Evolutionary conservation across 2,797 vertebrate genomes (phyloP).

Genomic region (Morelia viridis): DNA sequence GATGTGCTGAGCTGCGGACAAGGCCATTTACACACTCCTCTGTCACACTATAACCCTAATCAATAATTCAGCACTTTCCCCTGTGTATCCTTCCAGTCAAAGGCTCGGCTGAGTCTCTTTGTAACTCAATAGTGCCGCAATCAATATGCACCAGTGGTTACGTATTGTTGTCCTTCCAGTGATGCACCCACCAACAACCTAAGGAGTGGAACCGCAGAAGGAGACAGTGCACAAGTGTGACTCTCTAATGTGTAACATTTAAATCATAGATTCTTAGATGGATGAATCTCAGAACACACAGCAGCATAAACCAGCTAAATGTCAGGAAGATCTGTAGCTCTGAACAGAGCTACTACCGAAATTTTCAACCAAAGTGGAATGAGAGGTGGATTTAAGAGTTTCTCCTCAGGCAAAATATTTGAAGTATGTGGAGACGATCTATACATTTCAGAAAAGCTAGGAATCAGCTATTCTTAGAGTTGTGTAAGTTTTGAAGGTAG

Average conservation of each 20-base stretch:
- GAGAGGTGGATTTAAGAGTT: no score
- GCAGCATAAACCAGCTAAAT: no score
- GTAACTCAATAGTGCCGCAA: conserved; percentile 43
- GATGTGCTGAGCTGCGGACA: not conserved
- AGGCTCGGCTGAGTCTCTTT: conserved; percentile 37
- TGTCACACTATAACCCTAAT: conserved; percentile 34
- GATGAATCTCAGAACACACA: no score
- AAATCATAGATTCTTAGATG: not conserved
- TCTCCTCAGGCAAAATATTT: no score
- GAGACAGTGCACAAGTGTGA: conserved; percentile 23
- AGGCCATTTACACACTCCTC: conserved; percentile 25
- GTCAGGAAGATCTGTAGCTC: no score
- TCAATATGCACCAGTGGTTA: conserved; percentile 54
- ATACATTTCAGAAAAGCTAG: not conserved
- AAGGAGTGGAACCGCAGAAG: conserved; percentile 38
- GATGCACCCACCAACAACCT: conserved; percentile 47
- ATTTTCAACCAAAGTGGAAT: not conserved
- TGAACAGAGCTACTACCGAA: not conserved
- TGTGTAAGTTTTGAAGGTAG: no score
- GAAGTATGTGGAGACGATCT: not conserved
- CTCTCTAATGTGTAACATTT: no score
- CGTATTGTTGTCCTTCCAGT: conserved; percentile 37
- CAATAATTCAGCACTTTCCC: conserved; percentile 52
- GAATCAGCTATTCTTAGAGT: not conserved
- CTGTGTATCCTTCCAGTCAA: not conserved